Conservation (phyloP, 2,113 vertebrate genomes). For the Narcine bancroftii region DNA sequence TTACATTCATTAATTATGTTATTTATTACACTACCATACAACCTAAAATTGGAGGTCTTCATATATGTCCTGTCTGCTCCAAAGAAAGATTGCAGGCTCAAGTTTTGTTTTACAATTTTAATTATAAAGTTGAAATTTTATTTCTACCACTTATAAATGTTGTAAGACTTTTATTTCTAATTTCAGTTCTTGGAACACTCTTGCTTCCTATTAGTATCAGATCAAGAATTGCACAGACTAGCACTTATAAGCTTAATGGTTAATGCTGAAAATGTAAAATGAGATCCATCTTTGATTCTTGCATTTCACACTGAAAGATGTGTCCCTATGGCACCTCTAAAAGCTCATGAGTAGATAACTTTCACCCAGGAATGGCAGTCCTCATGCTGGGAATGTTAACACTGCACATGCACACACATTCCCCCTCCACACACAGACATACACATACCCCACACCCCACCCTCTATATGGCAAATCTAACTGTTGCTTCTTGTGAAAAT, state of each 20-base stretch:
- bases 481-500: background rate
- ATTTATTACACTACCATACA: background rate
- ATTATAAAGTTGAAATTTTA: background rate
- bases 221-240: too few species aligned
- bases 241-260: background rate
- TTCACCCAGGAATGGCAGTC: background rate
- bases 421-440: too few species aligned
- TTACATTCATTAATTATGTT: background rate
- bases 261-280: background rate
- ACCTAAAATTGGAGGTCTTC: background rate
- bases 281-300: background rate
- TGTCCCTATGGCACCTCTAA: background rate
- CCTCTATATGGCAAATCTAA: too few species aligned
- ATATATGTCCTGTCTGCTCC: background rate
- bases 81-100: background rate
- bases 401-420: too few species aligned
- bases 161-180: background rate
- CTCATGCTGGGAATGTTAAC: background rate
- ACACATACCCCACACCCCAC: too few species aligned
- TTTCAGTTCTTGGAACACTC: background rate
- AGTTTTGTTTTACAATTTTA: background rate
- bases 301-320: background rate
- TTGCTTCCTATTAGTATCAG: background rate
- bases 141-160: background rate
- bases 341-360: background rate